Conservation (phyloP, 2,113 vertebrate species). For the Ammospiza nelsoni region DNA sequence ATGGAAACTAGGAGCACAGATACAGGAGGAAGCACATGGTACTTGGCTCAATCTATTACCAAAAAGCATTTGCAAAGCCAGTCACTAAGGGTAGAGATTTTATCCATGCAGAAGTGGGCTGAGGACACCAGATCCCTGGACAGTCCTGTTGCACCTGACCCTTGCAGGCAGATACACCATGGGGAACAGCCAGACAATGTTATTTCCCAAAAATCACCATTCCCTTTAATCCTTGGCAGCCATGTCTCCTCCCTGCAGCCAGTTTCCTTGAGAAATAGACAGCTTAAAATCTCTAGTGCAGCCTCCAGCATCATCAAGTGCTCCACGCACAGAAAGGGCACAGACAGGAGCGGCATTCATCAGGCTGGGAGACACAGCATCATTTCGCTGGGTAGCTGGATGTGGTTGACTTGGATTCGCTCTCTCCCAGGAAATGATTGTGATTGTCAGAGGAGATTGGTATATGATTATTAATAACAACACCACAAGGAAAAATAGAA, state of each 20-base stretch:
- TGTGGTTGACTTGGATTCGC: constrained; percentile 38
- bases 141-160: background rate
- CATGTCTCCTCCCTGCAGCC: background rate
- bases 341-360: constrained; percentile 15
- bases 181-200: background rate
- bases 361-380: constrained; percentile 35
- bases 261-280: background rate
- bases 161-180: background rate
- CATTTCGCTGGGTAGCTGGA: constrained; percentile 26
- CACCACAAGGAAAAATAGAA: constrained; percentile 63
- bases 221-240: background rate
- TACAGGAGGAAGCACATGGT: background rate
- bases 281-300: background rate
- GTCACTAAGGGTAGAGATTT: background rate
- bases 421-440: constrained; percentile 60
- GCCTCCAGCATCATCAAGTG: constrained; percentile 18
- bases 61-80: background rate
- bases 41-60: background rate
- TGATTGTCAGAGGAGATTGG: constrained; percentile 52
- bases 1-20: background rate
- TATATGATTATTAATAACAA: constrained; percentile 63
- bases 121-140: background rate
- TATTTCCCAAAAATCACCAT: background rate
- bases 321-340: background rate
- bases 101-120: background rate